These are phyloP conservation scores for Orchestia grillus DNA, from an alignment of 1,140 invertebrate species.

Conservation along the genomic window DNA sequence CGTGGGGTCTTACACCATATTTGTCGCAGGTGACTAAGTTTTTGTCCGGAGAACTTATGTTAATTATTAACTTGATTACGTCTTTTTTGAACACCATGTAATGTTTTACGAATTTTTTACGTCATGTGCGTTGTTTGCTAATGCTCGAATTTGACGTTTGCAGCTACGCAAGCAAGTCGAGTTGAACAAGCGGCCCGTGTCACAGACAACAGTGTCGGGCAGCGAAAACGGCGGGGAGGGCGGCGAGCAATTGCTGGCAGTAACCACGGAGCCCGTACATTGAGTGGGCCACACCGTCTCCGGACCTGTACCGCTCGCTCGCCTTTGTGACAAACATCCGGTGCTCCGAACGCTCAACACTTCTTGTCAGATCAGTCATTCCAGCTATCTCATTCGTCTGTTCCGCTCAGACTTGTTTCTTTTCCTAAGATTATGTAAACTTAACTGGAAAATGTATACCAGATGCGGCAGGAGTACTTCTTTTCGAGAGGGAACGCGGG, in stretches of 20 bases:
- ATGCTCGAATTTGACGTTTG: not conserved
- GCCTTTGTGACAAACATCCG: not conserved
- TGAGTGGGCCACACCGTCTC: not conserved
- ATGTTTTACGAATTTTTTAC: too few relatives aligned
- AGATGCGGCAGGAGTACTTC: not conserved
- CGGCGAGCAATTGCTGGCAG: conserved; percentile 2
- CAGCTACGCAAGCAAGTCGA: conserved; percentile 19
- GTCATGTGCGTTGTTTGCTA: not conserved
- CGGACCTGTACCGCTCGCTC: not conserved
- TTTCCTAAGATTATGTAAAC: not conserved
- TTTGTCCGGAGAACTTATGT: too few relatives aligned
- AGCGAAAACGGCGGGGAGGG: not conserved
- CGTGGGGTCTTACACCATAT: too few relatives aligned
- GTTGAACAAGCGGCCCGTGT: conserved; percentile 31
- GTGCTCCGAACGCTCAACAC: not conserved
- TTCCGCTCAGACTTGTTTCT: not conserved
- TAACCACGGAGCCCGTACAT: not conserved
- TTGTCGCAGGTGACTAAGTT: too few relatives aligned
- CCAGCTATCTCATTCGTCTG: not conserved
- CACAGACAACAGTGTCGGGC: not conserved
- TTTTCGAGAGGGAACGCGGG: not conserved
- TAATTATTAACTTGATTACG: too few relatives aligned
- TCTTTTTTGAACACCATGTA: too few relatives aligned
- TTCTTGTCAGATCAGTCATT: not conserved
- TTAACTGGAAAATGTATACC: not conserved